These are phyloP conservation scores for Calidris pugnax DNA, from an alignment of 2,113 vertebrate genomes.

Conservation along the genomic window DNA sequence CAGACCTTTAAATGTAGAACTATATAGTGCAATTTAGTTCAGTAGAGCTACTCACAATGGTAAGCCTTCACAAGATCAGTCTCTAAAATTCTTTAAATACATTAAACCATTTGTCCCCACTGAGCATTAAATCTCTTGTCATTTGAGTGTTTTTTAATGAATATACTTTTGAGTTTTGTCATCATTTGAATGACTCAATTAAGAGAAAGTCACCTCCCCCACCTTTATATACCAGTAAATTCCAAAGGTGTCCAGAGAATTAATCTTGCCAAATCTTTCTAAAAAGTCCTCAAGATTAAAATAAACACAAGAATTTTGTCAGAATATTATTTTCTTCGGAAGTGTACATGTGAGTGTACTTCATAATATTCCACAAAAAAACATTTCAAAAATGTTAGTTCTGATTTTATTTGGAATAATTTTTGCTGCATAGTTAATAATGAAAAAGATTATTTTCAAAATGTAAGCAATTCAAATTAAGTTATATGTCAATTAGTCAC, in stretches of 20 bases:
- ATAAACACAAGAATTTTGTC: not conserved
- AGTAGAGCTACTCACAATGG: not conserved
- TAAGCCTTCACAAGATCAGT: not conserved
- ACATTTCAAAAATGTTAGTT: not conserved
- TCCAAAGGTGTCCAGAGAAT: not conserved
- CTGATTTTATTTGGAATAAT: not conserved
- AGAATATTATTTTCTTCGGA: not conserved
- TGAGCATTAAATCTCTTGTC: conserved; percentile 46
- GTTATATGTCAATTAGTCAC: not conserved
- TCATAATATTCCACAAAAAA: not conserved
- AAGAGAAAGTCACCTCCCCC: conserved; percentile 6
- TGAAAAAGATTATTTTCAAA: not conserved
- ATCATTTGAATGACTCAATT: conserved; percentile 26
- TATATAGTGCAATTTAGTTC: not conserved
- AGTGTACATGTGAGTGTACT: accelerated
- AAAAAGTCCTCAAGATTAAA: not conserved
- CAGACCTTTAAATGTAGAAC: not conserved
- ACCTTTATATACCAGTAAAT: not conserved
- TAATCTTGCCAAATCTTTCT: not conserved
- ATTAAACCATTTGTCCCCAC: conserved; percentile 20
- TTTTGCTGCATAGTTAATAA: not conserved
- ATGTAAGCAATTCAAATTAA: not conserved
- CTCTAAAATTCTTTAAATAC: conserved; percentile 54
- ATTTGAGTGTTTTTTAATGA: conserved; percentile 48
- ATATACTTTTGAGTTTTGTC: conserved; percentile 52